These are phyloP conservation scores for Typhlichthys eigenmanni DNA, from an alignment of 2,797 vertebrate species.

Conservation along the genomic window DNA sequence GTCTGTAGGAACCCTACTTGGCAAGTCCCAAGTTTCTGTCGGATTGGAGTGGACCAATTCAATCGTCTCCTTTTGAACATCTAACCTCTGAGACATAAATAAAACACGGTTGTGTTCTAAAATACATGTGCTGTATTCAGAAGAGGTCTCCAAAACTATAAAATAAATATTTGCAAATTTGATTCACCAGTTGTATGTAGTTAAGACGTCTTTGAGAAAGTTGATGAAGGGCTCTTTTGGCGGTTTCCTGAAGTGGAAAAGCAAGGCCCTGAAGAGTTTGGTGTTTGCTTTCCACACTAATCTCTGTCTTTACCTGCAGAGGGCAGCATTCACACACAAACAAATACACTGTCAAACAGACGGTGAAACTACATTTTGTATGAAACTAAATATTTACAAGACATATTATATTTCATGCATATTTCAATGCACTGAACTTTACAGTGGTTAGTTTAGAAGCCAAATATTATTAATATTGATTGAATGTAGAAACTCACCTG, in stretches of 20 bases:
- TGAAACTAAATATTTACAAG: neutral
- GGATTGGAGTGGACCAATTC: conserved; percentile 91
- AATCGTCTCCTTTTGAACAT: conserved; percentile 90
- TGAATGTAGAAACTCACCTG: conserved; percentile 66
- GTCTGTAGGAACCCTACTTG: conserved; percentile 88
- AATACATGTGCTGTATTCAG: neutral
- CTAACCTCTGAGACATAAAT: conserved; percentile 76
- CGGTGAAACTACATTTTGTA: neutral
- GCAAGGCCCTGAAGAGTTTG: conserved; percentile 93
- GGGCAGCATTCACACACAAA: conserved; percentile 57
- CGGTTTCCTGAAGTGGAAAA: conserved; percentile 89
- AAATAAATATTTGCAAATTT: neutral
- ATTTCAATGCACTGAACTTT: neutral
- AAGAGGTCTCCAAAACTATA: neutral
- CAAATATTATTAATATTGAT: neutral
- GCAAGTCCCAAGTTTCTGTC: conserved; percentile 87
- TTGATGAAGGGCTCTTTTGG: conserved; percentile 86
- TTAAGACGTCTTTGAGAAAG: conserved; percentile 88
- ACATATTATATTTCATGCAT: no score
- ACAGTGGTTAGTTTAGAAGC: no score
- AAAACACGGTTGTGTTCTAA: neutral
- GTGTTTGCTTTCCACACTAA: conserved; percentile 93
- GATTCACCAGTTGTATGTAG: conserved; percentile 93
- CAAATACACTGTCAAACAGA: neutral
- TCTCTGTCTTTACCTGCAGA: conserved; percentile 91